Conservation (phyloP, 2,888 invertebrate species). For the Drosophila mimica region DNA sequence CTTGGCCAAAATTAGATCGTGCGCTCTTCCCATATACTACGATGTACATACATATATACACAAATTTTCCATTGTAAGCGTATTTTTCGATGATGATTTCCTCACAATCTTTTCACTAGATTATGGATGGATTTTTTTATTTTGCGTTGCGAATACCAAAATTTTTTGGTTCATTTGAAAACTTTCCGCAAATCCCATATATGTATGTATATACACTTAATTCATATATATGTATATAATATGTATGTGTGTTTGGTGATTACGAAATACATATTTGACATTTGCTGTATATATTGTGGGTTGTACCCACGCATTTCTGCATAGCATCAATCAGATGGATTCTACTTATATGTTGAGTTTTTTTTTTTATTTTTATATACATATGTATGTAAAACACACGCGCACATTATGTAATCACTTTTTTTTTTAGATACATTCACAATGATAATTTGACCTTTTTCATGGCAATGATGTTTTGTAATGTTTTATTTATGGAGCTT, state of each 20-base stretch:
- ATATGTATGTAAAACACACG: slow-evolving; percentile 57
- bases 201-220: slow-evolving; percentile 7
- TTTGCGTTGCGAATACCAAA: slow-evolving; percentile 3
- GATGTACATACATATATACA: slow-evolving; percentile 26
- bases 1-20: slow-evolving; percentile 84
- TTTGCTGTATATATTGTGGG: slow-evolving; percentile 22
- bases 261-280: slow-evolving; percentile 54
- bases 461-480: not conserved
- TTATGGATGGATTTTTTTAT: slow-evolving; percentile 11
- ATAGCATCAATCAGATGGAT: slow-evolving; percentile 21
- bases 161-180: slow-evolving; percentile 35
- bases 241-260: slow-evolving; percentile 49
- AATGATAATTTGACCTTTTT: slow-evolving; percentile 4
- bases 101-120: slow-evolving; percentile 29
- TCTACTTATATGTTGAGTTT: slow-evolving; percentile 25
- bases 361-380: not conserved
- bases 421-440: slow-evolving; percentile 46
- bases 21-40: slow-evolving; percentile 39
- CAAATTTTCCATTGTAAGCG: slow-evolving; percentile 45
- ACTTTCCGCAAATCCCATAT: slow-evolving; percentile 39
- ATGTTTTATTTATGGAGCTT: slow-evolving; percentile 2
- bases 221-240: slow-evolving; percentile 10
- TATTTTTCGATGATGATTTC: slow-evolving; percentile 32
- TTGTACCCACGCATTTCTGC: slow-evolving; percentile 40
- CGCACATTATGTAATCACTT: slow-evolving; percentile 77